phyloP scores from a whole-genome alignment of 2,888 invertebrate genomes.

The Hipparchia semele region DNA sequence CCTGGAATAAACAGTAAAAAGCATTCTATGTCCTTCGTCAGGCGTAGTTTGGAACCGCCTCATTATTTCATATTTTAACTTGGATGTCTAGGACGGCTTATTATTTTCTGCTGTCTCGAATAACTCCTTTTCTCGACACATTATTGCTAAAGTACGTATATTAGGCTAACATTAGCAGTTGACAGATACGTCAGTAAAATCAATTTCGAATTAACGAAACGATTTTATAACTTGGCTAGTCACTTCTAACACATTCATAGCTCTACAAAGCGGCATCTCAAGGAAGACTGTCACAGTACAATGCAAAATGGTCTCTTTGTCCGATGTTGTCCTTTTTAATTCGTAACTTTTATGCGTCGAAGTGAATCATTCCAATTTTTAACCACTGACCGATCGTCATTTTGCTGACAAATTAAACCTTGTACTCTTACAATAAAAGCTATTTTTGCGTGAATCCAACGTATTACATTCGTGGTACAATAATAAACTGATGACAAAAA shows the following conservation, averaged over 20 bases:
- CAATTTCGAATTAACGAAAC: background rate
- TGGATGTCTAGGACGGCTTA: no score
- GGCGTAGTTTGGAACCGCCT: no score
- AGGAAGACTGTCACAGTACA: constrained; percentile 76
- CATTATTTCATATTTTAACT: no score
- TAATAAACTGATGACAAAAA: constrained; percentile 55
- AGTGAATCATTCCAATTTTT: constrained; percentile 66
- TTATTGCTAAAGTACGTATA: no score
- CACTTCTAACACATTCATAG: constrained; percentile 50
- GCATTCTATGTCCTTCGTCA: no score
- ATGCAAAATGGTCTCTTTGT: constrained; percentile 82
- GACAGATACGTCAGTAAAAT: no score
- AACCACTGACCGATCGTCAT: constrained; percentile 5
- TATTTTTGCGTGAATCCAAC: background rate
- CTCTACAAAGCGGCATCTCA: constrained; percentile 67
- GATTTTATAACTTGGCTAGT: background rate
- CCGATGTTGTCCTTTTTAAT: constrained; percentile 80
- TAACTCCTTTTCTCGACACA: no score
- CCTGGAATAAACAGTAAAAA: no score
- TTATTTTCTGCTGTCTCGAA: no score
- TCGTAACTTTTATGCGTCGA: constrained; percentile 80
- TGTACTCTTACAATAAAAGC: background rate
- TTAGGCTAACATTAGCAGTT: no score
- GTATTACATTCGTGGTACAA: constrained; percentile 48
- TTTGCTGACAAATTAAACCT: background rate